Base-by-base conservation (phyloP, 2,888 invertebrate genomes). In the Dinocampus coccinellae region DNA sequence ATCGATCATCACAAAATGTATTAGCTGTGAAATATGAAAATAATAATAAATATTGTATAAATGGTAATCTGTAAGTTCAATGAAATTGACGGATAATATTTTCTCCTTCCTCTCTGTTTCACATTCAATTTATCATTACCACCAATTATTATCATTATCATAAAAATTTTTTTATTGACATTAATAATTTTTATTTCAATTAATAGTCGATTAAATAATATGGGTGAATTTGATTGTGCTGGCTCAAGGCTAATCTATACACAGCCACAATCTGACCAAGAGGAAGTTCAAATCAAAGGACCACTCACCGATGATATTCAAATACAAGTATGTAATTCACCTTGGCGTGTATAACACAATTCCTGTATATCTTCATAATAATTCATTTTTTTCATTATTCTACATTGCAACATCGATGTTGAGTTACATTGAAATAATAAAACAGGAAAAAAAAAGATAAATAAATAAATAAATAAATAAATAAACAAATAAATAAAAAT, bases 141-240 rank as follows among this genome's bases (percentile, higher is more conserved):
- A n/a, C 3, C 39, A 4, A n/a, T 39, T 1, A 3, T 6, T 47
- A 4, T 34, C 39, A n/a, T 42, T 36, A 13, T 36, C 10, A 29
- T 47, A 1, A 26, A 22, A 42, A 67, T 22, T 53, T 42, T 47
- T 39, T 26, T 20, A 47, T 58, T 10, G 16, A 2, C 16, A 60
- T 42, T 24, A 24, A 9, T 9, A n/a, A 66, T 61, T 61, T 71
- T 72, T 39, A 42, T 26, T 11, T 60, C 16, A n/a, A 42, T 75
- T 81, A 78, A 53, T 85, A 94, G 94, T 79, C 90, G 91, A 78
- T 91, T 93, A 77, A 91, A 92, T 22, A 85, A 92, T 88, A 93
- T 94, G 61, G 94, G 94, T 10, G 96, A 96, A 88, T 96, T 96
- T 86, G 90, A 92, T 76, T 93, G 95, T 66, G 95, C 94, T 16